Evolutionary conservation across 2,797 vertebrate genomes (phyloP).

Genomic region (Gymnoscopelus microlampas): DNA sequence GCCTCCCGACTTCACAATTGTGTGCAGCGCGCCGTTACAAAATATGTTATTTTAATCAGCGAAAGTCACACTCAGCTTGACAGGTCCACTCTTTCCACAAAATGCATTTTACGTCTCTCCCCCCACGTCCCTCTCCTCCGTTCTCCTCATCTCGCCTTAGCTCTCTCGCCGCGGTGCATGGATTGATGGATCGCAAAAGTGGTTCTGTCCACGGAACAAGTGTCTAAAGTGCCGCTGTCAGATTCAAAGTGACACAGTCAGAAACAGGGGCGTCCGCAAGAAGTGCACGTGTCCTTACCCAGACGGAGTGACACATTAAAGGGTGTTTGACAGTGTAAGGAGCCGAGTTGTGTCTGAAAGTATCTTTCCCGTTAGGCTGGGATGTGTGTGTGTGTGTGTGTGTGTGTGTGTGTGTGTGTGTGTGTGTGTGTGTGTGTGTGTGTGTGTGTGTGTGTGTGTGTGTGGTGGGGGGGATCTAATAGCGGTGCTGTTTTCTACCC

Average conservation of each 20-base stretch:
- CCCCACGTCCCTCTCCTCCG: slow-evolving; percentile 17
- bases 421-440: not conserved
- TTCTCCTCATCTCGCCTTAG: slow-evolving; percentile 4
- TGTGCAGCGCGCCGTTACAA: slow-evolving; percentile 38
- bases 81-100: slow-evolving; percentile 32
- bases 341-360: slow-evolving; percentile 40
- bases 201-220: slow-evolving; percentile 59
- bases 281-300: slow-evolving; percentile 54
- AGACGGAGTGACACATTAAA: slow-evolving; percentile 59
- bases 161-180: slow-evolving; percentile 31
- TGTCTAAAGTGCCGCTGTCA: slow-evolving; percentile 68
- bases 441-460: not conserved
- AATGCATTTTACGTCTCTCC: slow-evolving; percentile 9
- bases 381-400: not conserved
- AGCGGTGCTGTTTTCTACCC: slow-evolving; percentile 33
- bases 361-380: slow-evolving; percentile 38
- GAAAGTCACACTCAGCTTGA: slow-evolving; percentile 42
- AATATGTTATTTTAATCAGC: slow-evolving; percentile 72
- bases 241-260: slow-evolving; percentile 58
- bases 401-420: not conserved
- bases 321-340: slow-evolving; percentile 50
- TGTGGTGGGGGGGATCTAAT: not conserved
- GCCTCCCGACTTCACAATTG: slow-evolving; percentile 53
- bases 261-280: slow-evolving; percentile 48
- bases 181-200: slow-evolving; percentile 65